These are phyloP conservation scores for Halesus radiatus DNA, from an alignment of 1,140 invertebrate species.

Conservation along the genomic window DNA sequence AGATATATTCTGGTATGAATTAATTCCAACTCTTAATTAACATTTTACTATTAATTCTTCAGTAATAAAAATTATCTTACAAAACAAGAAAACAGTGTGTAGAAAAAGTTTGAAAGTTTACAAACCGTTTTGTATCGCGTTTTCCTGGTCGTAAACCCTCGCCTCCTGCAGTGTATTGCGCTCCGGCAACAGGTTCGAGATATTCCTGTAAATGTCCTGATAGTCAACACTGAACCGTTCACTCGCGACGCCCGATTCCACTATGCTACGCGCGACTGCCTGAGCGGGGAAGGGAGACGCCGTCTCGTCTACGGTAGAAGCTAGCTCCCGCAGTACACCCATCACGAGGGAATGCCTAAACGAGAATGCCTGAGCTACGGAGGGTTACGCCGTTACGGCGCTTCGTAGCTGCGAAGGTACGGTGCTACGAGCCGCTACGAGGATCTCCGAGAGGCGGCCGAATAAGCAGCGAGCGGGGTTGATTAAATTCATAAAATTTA, in stretches of 20 bases:
- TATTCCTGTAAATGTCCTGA: conserved; percentile 3
- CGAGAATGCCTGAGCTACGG: conserved; percentile 20
- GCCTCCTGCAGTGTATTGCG: neutral
- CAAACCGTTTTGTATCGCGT: neutral
- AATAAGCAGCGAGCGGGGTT: neutral
- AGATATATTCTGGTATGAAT: too few relatives aligned
- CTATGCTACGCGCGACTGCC: neutral
- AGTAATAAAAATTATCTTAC: too few relatives aligned
- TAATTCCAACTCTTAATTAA: too few relatives aligned
- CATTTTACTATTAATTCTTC: too few relatives aligned
- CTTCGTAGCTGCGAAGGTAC: neutral
- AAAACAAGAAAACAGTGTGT: neutral
- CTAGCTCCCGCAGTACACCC: conserved; percentile 30
- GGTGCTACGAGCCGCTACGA: neutral
- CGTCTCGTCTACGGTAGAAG: neutral
- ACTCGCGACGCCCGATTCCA: neutral
- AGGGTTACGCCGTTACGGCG: neutral
- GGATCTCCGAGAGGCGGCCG: neutral
- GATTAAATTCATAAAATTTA: conserved; percentile 19
- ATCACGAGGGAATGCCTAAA: conserved; percentile 43
- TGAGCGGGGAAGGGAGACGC: neutral
- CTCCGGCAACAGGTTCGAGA: conserved; percentile 7
- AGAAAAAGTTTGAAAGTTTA: neutral
- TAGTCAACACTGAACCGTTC: neutral
- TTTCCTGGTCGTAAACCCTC: neutral